Evolutionary conservation across 2,888 invertebrate species (phyloP), one percentile per base, ranked within the genome.

Genomic region (Acanthopleura granulata): DNA sequence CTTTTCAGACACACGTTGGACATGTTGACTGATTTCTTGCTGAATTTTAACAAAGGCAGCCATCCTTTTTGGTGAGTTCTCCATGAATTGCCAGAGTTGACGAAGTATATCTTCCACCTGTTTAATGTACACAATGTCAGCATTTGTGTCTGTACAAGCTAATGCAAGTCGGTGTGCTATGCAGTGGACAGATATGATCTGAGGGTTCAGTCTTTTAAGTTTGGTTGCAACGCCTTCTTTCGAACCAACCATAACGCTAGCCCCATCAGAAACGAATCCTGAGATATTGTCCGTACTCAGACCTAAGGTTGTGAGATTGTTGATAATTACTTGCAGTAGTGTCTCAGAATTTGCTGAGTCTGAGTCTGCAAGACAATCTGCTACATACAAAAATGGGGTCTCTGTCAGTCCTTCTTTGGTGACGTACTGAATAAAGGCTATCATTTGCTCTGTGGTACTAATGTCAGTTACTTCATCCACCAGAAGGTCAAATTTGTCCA

Each of bases 31-130:
- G 12, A 72, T 50, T 27, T 73, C 9, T n/a, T n/a, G n/a, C 25
- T 79, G 80, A 1, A 76, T 76, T 73, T 79, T 80, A 27, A 79
- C 50, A 30, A 74, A 76, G 11, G 74, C 70, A 50, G 80, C 80
- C 76, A 76, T 78, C 72, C 77, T 62, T 72, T 80, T 79, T 14
- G 80, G 80, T 15, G 80, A 81, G 51, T 81, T 79, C 25, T 80
- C 74, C 74, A 80, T 77, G 27, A 73, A 80, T 18, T 78, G 57
- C 81, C 80, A 79, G 40, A 80, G 62, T 30, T 78, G 78, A 25
- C 74, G 69, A 16, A 80, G 75, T 14, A 62, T 51, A 0, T 70
- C 40, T 62, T 78, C 77, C 22, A 81, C 76, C 18, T 75, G 27
- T n/a, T 78, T 79, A 15, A 80, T 78, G 49, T 78, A 80, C n/a